Evolutionary conservation across 2,797 vertebrate species (phyloP).

Genomic region (Chiloscyllium punctatum): DNA sequence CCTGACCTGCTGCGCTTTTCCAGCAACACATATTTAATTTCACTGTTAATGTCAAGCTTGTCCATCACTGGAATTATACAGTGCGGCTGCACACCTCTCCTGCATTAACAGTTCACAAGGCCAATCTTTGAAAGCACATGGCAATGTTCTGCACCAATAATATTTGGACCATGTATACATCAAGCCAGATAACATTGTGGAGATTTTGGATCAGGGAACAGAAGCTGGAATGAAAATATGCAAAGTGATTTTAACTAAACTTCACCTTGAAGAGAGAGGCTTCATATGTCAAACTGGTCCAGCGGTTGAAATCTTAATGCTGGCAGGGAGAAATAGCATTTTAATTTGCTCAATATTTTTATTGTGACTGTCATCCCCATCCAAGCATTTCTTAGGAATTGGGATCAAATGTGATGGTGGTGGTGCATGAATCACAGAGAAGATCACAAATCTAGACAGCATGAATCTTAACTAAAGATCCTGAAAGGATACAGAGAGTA

Average conservation of each 20-base stretch:
- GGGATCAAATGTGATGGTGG: neutral
- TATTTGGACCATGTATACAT: neutral
- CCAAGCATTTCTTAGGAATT: neutral
- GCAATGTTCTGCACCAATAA: neutral
- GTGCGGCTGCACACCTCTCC: no score
- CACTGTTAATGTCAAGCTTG: no score
- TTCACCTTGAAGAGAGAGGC: neutral
- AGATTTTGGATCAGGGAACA: neutral
- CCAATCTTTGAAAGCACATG: neutral
- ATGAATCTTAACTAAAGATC: neutral
- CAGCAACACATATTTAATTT: no score
- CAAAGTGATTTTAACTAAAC: neutral
- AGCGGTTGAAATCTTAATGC: neutral
- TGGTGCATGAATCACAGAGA: neutral
- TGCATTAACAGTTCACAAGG: neutral
- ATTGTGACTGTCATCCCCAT: neutral
- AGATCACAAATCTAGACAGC: neutral
- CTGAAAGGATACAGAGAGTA: neutral
- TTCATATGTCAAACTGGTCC: no score
- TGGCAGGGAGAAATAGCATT: neutral
- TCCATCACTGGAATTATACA: neutral
- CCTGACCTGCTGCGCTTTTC: no score
- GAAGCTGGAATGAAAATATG: neutral
- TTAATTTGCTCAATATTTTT: neutral
- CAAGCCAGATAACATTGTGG: neutral